A percentile compares a stretch with the other conserved stretches of the same genome.
These are phyloP conservation scores for Stigmatopora argus DNA, from an alignment of 2,113 vertebrate species.

Conservation along the genomic window DNA sequence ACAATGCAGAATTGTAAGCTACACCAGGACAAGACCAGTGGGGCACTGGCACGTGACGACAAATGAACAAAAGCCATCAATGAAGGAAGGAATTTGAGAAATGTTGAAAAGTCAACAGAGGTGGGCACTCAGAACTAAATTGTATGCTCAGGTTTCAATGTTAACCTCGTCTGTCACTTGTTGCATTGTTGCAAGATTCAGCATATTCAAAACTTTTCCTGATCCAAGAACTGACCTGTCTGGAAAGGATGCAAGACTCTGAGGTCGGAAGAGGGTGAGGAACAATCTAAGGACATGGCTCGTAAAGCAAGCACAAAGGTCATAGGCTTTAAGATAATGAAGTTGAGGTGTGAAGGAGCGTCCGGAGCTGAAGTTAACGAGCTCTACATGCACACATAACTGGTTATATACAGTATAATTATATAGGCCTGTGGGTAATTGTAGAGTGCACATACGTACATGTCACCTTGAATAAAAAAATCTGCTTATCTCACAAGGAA, in stretches of 20 bases:
- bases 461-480: no score
- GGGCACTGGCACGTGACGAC: constrained; percentile 40
- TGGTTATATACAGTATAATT: constrained; percentile 1
- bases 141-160: constrained; percentile 42
- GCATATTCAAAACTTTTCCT: constrained; percentile 24
- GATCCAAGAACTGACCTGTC: constrained; percentile 19
- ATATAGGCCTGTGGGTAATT: neutral
- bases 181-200: constrained; percentile 21
- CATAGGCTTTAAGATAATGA: constrained; percentile 25
- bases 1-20: constrained; percentile 15
- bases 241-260: constrained; percentile 6
- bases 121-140: constrained; percentile 29
- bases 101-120: constrained; percentile 53
- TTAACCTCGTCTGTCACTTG: constrained; percentile 55
- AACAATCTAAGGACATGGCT: constrained; percentile 22
- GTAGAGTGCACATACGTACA: neutral
- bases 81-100: constrained; percentile 48
- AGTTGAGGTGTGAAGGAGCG: constrained; percentile 25
- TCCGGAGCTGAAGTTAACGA: constrained; percentile 19
- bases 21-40: constrained; percentile 29
- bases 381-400: constrained; percentile 29
- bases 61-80: constrained; percentile 44
- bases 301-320: constrained; percentile 35
- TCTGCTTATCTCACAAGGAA: no score
- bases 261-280: constrained; percentile 23